Evolutionary conservation across 2,113 vertebrate species (phyloP).

Genomic region (Daphoenositta chrysoptera): DNA sequence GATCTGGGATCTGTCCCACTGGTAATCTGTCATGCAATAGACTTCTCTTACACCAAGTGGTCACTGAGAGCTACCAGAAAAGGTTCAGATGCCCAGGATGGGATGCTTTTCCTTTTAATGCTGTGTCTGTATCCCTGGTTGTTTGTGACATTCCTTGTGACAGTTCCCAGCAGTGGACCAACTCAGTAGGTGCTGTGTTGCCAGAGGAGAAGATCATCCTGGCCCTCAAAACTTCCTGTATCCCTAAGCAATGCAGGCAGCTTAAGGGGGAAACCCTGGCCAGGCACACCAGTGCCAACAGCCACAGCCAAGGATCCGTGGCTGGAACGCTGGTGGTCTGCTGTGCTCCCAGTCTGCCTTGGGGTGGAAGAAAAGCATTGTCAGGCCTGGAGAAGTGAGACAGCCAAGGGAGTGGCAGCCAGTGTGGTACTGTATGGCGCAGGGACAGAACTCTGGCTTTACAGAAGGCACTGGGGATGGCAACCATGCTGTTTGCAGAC

Average conservation of each 20-base stretch:
- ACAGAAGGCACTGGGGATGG: neutral
- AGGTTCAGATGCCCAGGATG: neutral
- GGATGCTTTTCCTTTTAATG: neutral
- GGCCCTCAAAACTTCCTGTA: neutral
- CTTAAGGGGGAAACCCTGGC: neutral
- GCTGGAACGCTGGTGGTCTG: neutral
- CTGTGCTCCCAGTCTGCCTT: neutral
- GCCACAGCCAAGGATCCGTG: neutral
- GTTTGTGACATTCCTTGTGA: neutral
- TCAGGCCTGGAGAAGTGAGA: neutral
- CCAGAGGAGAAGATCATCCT: neutral
- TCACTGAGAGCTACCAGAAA: neutral
- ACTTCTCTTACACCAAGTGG: neutral
- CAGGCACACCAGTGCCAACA: neutral
- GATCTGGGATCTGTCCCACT: neutral
- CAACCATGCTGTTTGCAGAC: neutral
- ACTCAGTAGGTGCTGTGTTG: neutral
- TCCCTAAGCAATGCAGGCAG: neutral
- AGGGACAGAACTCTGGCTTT: neutral
- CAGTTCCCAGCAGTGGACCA: neutral
- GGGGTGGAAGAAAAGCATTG: neutral
- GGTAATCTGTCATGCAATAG: neutral
- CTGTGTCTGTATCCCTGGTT: neutral
- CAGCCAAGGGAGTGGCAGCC: neutral
- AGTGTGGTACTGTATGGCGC: neutral